Base-by-base conservation (phyloP, 2,888 invertebrate genomes). In the Campopleginae sp. region DNA sequence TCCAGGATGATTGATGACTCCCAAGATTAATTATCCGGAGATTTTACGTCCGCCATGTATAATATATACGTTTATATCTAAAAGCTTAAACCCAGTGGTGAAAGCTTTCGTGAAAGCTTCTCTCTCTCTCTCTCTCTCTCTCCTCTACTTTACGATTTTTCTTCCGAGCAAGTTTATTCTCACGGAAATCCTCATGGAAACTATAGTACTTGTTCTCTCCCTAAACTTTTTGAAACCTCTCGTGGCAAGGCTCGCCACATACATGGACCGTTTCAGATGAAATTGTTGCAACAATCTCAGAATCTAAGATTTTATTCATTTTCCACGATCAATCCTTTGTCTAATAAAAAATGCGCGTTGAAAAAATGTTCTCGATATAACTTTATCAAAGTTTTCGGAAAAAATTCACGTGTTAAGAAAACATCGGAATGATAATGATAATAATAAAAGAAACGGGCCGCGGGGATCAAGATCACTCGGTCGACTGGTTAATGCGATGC, bases 401-500 rank as follows among this genome's bases (percentile, higher is more conserved):
- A 27, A 58, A 54, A 72, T 65, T 38, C 10, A 17, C 31, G 17
- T 8, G 8, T 44, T 12, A 17, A 17, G 8, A 33, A 44, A 48
- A 33, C 14, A 44, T 27, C 7, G 12, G 12, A 65, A 48, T 54
- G 63, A 23, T 58, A 68, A 58, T n/a, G 61, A 65, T 17, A 70
- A 33, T 19, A 61, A 31, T 6, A 23, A 38, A 19, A 38, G 68
- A 38, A 7, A 17, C 74, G 88, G 88, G 88, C 19, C 89, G 89
- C 89, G 88, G 88, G 88, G 91, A 92, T 92, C 92, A 91, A 90
- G 92, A 92, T 92, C 92, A 92, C 90, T 92, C 91, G 92, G 92
- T 92, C 92, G 92, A 88, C 90, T 91, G 92, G 92, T 92, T 92
- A 92, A 92, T 92, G 91, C 91, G 89, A 92, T 92, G 92, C 91